phyloP scores from a whole-genome alignment of 2,113 vertebrate genomes.

The Microtus montanus region DNA sequence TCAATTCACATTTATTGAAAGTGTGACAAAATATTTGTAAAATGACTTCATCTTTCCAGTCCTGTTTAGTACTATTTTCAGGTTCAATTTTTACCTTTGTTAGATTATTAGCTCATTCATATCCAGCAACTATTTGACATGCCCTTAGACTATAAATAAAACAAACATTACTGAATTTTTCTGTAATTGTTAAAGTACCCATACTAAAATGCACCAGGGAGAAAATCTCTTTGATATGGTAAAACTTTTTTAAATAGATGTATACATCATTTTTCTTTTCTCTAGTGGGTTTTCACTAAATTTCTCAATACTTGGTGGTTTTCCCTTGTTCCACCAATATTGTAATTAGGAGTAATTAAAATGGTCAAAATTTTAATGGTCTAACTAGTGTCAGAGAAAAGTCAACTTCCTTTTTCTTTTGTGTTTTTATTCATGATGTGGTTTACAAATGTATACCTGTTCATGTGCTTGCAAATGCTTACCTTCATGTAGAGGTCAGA shows the following conservation, averaged over 20 bases:
- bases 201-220: neutral
- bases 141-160: slow-evolving; percentile 46
- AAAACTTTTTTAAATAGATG: neutral
- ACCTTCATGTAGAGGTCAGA: neutral
- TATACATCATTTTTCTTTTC: neutral
- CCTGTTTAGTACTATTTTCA: neutral
- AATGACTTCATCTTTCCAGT: neutral
- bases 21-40: neutral
- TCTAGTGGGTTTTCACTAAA: neutral
- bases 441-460: neutral
- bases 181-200: slow-evolving; percentile 46
- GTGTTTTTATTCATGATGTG: neutral
- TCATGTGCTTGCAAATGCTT: neutral
- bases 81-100: slow-evolving; percentile 15
- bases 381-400: neutral
- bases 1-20: neutral
- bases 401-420: neutral
- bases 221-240: slow-evolving; percentile 18
- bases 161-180: neutral
- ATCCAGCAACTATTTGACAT: neutral
- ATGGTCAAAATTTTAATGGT: neutral
- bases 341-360: neutral
- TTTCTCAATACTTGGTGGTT: neutral
- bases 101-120: slow-evolving; percentile 37
- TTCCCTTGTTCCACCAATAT: neutral